phyloP scores from a whole-genome alignment of 2,797 vertebrate genomes.

The Centroberyx gerrardi region DNA sequence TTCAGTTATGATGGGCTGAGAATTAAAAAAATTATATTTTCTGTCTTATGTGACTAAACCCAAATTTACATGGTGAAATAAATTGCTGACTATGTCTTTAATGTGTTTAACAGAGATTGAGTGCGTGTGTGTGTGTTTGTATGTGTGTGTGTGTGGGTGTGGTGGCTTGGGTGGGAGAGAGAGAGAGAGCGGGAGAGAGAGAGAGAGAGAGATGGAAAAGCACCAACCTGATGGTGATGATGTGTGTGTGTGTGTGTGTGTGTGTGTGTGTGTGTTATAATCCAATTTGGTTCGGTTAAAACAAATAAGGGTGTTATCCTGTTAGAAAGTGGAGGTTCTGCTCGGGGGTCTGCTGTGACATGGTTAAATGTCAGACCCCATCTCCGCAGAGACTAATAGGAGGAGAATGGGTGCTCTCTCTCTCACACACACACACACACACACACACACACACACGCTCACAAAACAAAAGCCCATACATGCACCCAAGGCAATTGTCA shows the following conservation, averaged over 20 bases:
- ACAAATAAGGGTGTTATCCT: constrained; percentile 67
- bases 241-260: constrained; percentile 32
- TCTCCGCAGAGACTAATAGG: constrained; percentile 60
- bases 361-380: constrained; percentile 68
- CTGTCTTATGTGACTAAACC: too few relatives aligned
- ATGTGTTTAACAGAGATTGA: background rate
- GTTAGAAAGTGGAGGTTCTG: constrained; percentile 64
- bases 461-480: background rate
- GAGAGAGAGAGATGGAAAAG: background rate
- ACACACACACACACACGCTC: constrained; percentile 15
- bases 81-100: too few relatives aligned
- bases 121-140: background rate
- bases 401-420: constrained; percentile 25
- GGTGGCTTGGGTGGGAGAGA: background rate
- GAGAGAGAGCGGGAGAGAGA: too few relatives aligned
- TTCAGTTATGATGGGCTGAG: too few relatives aligned
- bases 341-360: constrained; percentile 58
- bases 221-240: background rate
- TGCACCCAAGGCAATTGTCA: background rate
- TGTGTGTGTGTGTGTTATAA: constrained; percentile 46
- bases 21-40: too few relatives aligned
- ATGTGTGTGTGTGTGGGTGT: constrained; percentile 2
- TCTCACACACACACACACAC: constrained; percentile 44
- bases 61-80: too few relatives aligned
- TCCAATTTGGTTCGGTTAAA: constrained; percentile 57